Evolutionary conservation across 2,797 vertebrate genomes (phyloP).

Genomic region (Leptodactylus fallax): DNA sequence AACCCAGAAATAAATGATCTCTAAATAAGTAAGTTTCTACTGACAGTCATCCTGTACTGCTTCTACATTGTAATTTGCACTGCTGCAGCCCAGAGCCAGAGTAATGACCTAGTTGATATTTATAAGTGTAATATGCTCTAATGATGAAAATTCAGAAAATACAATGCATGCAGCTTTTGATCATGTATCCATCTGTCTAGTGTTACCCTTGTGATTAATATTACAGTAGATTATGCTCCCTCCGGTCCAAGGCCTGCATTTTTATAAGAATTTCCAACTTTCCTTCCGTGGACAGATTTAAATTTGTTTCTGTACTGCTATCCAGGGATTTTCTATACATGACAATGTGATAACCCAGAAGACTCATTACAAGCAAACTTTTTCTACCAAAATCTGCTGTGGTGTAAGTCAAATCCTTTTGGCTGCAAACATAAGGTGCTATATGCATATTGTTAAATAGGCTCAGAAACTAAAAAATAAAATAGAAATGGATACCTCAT

Average conservation of each 20-base stretch:
- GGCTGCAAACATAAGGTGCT: background rate
- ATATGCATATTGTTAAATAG: too few relatives aligned
- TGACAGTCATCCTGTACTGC: conserved; percentile 27
- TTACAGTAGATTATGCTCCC: conserved; percentile 54
- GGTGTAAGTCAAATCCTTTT: background rate
- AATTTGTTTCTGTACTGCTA: conserved; percentile 1
- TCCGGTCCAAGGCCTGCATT: conserved; percentile 26
- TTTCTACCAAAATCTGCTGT: conserved; percentile 18
- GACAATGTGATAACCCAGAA: conserved; percentile 20
- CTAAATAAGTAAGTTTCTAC: conserved; percentile 46
- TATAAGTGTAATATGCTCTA: conserved; percentile 61
- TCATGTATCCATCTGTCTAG: conserved; percentile 33
- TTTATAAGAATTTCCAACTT: conserved; percentile 25
- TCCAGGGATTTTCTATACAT: conserved; percentile 19
- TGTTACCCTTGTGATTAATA: conserved; percentile 57
- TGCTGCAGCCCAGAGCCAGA: conserved; percentile 50
- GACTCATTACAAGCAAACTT: conserved; percentile 35
- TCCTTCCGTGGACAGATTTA: conserved; percentile 19
- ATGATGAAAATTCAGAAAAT: conserved; percentile 61
- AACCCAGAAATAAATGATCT: conserved; percentile 35
- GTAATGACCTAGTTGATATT: conserved; percentile 64
- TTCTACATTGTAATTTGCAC: conserved; percentile 47
- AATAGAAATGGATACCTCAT: too few relatives aligned
- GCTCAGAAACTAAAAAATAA: too few relatives aligned
- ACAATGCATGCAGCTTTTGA: conserved; percentile 23